Conservation (phyloP, 1,140 invertebrate species). For the Diachasma alloeum region DNA sequence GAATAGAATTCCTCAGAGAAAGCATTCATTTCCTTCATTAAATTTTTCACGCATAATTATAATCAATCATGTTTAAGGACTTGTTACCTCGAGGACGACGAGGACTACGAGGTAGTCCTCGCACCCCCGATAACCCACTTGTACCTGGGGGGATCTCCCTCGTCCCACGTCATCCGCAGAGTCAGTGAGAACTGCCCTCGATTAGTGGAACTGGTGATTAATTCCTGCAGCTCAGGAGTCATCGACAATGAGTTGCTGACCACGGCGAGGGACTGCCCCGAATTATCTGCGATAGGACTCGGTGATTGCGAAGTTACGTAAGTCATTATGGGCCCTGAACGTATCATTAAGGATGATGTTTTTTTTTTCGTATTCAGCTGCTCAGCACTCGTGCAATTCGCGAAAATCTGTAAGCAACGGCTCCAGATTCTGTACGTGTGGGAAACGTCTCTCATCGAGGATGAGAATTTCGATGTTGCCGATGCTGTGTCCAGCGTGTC, state of each 20-base stretch:
- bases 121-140: constrained; percentile 56
- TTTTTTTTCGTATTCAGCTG: constrained; percentile 44
- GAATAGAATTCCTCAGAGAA: no score
- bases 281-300: constrained; percentile 51
- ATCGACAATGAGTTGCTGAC: constrained; percentile 51
- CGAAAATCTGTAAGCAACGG: constrained; percentile 46
- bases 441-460: constrained; percentile 58
- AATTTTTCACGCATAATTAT: no score
- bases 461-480: constrained; percentile 49
- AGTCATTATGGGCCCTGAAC: background rate
- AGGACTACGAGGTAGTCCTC: constrained; percentile 50
- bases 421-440: constrained; percentile 52
- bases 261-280: constrained; percentile 48
- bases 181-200: constrained; percentile 50
- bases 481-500: constrained; percentile 49
- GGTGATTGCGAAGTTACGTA: constrained; percentile 61
- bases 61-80: constrained; percentile 37
- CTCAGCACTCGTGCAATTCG: constrained; percentile 54
- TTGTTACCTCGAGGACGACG: constrained; percentile 52
- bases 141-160: constrained; percentile 55
- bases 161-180: constrained; percentile 40
- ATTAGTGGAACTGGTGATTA: constrained; percentile 53
- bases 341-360: background rate
- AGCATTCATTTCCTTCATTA: no score
- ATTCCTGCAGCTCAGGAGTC: constrained; percentile 46